Evolutionary conservation across 2,888 invertebrate species (phyloP).

Genomic region (Pyrrhia umbra): DNA sequence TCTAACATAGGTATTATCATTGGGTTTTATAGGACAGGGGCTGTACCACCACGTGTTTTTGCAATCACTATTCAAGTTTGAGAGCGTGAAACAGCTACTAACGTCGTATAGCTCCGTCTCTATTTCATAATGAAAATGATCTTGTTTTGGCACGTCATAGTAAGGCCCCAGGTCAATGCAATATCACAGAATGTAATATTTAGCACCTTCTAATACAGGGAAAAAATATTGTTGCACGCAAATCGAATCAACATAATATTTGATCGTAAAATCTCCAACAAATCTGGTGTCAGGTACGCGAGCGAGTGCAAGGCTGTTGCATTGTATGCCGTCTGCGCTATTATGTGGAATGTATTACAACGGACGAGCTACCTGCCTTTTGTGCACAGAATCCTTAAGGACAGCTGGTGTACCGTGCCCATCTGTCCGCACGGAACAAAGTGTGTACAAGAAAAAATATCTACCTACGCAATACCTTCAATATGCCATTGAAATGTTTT

Average conservation of each 20-base stretch:
- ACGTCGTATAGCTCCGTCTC: too few species aligned
- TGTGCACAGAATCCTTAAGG: constrained; percentile 58
- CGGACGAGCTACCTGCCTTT: constrained; percentile 68
- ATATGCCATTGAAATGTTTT: constrained; percentile 51
- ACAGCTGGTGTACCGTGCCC: constrained; percentile 63
- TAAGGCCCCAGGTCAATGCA: too few species aligned
- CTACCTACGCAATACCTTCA: constrained; percentile 59
- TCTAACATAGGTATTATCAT: too few species aligned
- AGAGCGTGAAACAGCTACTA: too few species aligned
- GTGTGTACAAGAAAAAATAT: constrained; percentile 60
- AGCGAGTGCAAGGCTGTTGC: constrained; percentile 23
- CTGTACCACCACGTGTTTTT: too few species aligned
- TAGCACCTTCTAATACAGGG: too few species aligned
- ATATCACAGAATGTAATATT: too few species aligned
- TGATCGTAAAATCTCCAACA: constrained; percentile 16
- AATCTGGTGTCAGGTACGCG: constrained; percentile 37
- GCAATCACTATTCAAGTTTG: too few species aligned
- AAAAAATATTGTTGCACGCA: too few species aligned
- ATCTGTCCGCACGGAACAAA: constrained; percentile 61
- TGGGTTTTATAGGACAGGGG: too few species aligned
- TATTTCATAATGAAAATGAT: too few species aligned
- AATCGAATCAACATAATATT: not conserved
- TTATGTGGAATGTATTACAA: constrained; percentile 57
- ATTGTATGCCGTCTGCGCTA: constrained; percentile 52
- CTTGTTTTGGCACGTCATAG: too few species aligned